These are phyloP conservation scores for Clarias magur DNA, from an alignment of 2,113 vertebrate genomes.

Conservation along the genomic window DNA sequence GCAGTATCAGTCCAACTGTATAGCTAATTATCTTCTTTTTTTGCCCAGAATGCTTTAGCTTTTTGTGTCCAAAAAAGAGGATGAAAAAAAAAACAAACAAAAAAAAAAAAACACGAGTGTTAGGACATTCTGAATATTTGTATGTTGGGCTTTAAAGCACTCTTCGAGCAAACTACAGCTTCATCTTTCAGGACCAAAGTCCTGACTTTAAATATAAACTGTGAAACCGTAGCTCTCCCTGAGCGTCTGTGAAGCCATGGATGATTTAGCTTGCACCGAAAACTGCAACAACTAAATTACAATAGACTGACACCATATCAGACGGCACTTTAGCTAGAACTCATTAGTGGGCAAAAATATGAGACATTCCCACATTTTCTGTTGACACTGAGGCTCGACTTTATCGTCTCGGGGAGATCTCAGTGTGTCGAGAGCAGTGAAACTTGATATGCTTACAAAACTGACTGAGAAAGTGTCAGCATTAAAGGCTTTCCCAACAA, in stretches of 20 bases:
- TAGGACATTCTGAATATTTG: neutral
- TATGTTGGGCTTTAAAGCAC: neutral
- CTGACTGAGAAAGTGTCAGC: constrained; percentile 42
- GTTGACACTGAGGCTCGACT: constrained; percentile 47
- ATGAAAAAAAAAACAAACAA: neutral
- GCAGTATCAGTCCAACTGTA: no score
- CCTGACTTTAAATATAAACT: constrained; percentile 9
- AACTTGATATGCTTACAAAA: constrained; percentile 53
- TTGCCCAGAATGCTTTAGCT: no score
- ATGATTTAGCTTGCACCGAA: constrained; percentile 36
- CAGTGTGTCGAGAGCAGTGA: constrained; percentile 49
- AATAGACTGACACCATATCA: constrained; percentile 49
- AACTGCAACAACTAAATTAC: neutral
- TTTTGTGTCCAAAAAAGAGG: no score
- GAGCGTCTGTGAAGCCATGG: constrained; percentile 52
- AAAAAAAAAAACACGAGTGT: neutral
- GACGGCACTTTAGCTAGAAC: constrained; percentile 31
- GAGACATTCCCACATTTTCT: constrained; percentile 48
- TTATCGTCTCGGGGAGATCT: constrained; percentile 43
- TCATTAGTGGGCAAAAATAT: constrained; percentile 44
- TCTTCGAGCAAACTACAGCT: neutral
- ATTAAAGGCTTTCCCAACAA: constrained; percentile 48
- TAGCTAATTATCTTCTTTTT: no score
- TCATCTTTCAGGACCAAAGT: neutral
- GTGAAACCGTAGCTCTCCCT: constrained; percentile 41